phyloP scores from a whole-genome alignment of 2,888 invertebrate species.

The Rhingia campestris region DNA sequence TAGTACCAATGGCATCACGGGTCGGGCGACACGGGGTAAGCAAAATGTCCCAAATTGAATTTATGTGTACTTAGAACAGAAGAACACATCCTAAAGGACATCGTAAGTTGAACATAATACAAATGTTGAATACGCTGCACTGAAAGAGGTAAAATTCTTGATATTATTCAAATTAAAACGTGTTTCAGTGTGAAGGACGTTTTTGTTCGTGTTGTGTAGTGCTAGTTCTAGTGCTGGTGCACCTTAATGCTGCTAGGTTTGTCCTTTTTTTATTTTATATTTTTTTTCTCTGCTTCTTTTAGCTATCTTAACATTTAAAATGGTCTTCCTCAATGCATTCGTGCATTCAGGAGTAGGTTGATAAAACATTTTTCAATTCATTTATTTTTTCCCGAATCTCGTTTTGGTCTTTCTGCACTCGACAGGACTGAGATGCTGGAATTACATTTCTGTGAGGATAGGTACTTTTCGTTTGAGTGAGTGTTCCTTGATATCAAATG shows the following conservation, averaged over 20 bases:
- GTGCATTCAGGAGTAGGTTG: constrained; percentile 51
- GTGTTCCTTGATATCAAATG: constrained; percentile 45
- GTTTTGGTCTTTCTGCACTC: constrained; percentile 20
- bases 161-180: constrained; percentile 69
- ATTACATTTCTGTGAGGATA: constrained; percentile 14
- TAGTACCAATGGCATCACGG: neutral
- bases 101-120: constrained; percentile 32
- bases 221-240: neutral
- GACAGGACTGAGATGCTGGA: constrained; percentile 45
- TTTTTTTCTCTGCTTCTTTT: neutral
- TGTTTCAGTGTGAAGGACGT: constrained; percentile 54
- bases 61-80: constrained; percentile 49
- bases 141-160: constrained; percentile 45
- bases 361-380: constrained; percentile 37
- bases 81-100: constrained; percentile 51
- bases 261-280: constrained; percentile 23
- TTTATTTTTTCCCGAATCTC: constrained; percentile 26
- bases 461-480: neutral
- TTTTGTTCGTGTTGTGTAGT: constrained; percentile 21
- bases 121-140: constrained; percentile 9
- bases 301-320: constrained; percentile 51
- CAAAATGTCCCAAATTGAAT: constrained; percentile 58
- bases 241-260: constrained; percentile 18
- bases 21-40: neutral
- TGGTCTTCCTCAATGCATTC: constrained; percentile 59